Conservation (phyloP, 2,113 vertebrate genomes). For the Menura novaehollandiae region DNA sequence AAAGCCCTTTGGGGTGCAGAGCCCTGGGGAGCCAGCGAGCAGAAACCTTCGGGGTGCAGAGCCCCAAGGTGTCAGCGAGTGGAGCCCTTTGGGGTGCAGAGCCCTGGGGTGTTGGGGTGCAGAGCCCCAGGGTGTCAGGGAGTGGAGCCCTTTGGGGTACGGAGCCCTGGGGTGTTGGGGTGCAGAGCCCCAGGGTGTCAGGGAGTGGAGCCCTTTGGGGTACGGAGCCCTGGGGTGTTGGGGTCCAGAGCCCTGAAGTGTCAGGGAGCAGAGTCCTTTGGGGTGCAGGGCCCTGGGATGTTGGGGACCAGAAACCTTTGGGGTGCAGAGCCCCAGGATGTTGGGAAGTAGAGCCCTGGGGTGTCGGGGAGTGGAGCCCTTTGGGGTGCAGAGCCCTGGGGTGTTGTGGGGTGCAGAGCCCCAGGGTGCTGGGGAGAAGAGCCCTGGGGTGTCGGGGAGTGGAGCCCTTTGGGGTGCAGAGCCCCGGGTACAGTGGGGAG, state of each 20-base stretch:
- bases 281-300: background rate
- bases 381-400: background rate
- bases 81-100: background rate
- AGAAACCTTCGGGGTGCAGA: too few relatives aligned
- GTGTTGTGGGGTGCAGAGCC: background rate
- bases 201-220: background rate
- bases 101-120: background rate
- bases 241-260: background rate
- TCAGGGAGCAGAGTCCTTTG: background rate
- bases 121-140: background rate
- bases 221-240: background rate
- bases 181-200: too few relatives aligned
- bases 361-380: too few relatives aligned
- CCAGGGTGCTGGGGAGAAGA: background rate
- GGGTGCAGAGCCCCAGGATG: background rate
- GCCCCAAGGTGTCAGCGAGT: too few relatives aligned
- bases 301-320: background rate
- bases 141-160: background rate
- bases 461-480: background rate
- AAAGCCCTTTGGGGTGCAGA: background rate
- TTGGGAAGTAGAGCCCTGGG: background rate
- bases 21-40: too few relatives aligned
- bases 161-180: too few relatives aligned
- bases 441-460: background rate
- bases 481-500: background rate